These are phyloP conservation scores for Rhodeus uyekii DNA, from an alignment of 2,797 vertebrate species.

Conservation along the genomic window DNA sequence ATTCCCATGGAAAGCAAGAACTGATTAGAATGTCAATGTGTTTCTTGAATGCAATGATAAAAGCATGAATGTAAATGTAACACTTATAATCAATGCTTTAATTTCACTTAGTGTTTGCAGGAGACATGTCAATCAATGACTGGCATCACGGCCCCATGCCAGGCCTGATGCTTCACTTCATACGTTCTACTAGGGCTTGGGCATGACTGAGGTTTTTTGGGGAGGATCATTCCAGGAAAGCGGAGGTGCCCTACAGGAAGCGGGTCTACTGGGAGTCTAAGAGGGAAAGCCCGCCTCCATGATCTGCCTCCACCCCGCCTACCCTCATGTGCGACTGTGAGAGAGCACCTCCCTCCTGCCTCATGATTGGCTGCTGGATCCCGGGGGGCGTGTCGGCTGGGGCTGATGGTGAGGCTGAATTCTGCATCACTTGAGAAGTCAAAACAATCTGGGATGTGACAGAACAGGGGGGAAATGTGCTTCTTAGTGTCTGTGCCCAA, in stretches of 20 bases:
- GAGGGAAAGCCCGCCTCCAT: constrained; percentile 67
- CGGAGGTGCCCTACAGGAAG: constrained; percentile 74
- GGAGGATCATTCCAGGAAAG: constrained; percentile 75
- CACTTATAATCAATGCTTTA: not conserved
- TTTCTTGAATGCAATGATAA: too few species aligned
- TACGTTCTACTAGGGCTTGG: not conserved
- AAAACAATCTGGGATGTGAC: constrained; percentile 99
- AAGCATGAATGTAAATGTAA: too few species aligned
- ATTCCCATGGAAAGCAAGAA: too few species aligned
- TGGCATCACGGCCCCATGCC: not conserved
- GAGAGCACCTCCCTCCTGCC: constrained; percentile 88
- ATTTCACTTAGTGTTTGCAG: not conserved
- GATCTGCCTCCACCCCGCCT: constrained; percentile 83
- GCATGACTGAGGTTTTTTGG: not conserved
- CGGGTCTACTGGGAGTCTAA: constrained; percentile 10
- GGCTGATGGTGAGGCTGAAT: constrained; percentile 89
- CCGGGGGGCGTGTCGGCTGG: constrained; percentile 86
- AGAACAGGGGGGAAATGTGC: constrained; percentile 87
- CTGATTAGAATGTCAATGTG: too few species aligned
- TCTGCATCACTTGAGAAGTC: constrained; percentile 96
- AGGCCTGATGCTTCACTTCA: not conserved
- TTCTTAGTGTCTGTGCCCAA: constrained; percentile 69
- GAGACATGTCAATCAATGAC: not conserved
- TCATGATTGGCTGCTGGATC: constrained; percentile 87
- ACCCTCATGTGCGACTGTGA: constrained; percentile 96